phyloP scores from a whole-genome alignment of 2,888 invertebrate genomes.

The Eristalinus sepulchralis region DNA sequence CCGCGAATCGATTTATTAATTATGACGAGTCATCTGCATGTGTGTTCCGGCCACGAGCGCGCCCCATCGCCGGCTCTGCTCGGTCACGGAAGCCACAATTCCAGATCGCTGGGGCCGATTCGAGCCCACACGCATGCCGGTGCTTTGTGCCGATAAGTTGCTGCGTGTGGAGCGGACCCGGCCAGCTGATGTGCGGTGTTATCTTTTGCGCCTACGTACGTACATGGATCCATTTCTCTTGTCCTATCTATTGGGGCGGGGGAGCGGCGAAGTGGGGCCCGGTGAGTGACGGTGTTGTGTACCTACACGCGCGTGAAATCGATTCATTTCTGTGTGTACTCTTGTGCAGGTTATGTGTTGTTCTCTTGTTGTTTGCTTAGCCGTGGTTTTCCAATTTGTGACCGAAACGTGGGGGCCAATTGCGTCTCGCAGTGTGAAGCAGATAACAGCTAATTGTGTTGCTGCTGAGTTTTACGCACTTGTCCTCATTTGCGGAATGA shows the following conservation, averaged over 20 bases:
- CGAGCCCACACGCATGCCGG: slow-evolving; percentile 19
- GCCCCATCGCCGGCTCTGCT: background rate
- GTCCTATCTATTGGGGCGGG: background rate
- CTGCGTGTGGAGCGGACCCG: background rate
- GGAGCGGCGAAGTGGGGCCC: background rate
- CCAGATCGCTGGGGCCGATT: slow-evolving; percentile 20
- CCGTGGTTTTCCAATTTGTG: slow-evolving; percentile 9
- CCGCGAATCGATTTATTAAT: slow-evolving; percentile 26
- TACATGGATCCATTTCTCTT: background rate
- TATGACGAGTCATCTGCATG: slow-evolving; percentile 19
- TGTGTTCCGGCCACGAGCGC: slow-evolving; percentile 27
- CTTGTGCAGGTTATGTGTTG: background rate
- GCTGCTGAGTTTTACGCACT: background rate
- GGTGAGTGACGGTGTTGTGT: slow-evolving; percentile 13
- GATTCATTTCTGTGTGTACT: slow-evolving; percentile 15
- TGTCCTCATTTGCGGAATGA: background rate
- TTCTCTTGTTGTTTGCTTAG: background rate
- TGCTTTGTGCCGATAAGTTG: background rate
- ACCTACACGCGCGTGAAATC: slow-evolving; percentile 34
- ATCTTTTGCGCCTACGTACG: slow-evolving; percentile 15
- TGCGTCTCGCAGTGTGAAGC: background rate
- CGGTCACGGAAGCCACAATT: slow-evolving; percentile 9
- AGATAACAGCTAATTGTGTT: slow-evolving; percentile 5
- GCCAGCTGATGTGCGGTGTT: background rate
- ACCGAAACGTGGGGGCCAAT: background rate